These are phyloP conservation scores for Petrocephalus schoutedeni DNA, from an alignment of 2,797 vertebrate species.

Conservation along the genomic window DNA sequence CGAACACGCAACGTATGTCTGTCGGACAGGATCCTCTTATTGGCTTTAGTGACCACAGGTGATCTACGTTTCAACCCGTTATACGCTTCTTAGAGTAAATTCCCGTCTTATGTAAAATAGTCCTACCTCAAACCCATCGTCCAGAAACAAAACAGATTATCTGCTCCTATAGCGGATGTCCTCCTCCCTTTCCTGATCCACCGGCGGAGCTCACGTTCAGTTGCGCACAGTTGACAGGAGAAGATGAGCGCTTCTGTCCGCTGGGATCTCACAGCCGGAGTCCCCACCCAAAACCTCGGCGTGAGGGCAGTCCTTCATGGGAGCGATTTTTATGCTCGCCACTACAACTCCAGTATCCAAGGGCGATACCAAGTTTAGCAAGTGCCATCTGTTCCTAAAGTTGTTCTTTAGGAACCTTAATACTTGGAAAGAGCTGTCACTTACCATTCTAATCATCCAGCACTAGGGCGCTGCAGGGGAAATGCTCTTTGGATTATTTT, in stretches of 20 bases:
- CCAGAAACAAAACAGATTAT: background rate
- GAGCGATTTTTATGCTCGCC: background rate
- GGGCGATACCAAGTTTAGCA: background rate
- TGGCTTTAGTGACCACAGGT: background rate
- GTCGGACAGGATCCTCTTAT: background rate
- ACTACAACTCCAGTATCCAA: background rate
- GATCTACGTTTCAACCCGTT: background rate
- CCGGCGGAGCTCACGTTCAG: background rate
- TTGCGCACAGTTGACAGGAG: background rate
- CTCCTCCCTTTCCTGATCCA: background rate
- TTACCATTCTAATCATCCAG: background rate
- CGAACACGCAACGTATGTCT: background rate
- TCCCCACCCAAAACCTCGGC: background rate
- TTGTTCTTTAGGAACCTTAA: background rate
- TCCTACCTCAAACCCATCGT: slow-evolving; percentile 18
- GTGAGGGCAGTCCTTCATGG: slow-evolving; percentile 2
- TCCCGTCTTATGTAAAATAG: background rate
- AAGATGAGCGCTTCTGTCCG: background rate
- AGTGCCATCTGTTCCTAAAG: background rate
- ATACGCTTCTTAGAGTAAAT: background rate
- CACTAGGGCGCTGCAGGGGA: background rate
- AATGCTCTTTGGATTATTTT: background rate
- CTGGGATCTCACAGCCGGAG: background rate
- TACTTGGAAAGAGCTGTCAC: background rate
- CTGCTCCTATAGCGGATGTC: background rate